phyloP scores from a whole-genome alignment of 2,113 vertebrate genomes.

The Neomonachus schauinslandi region DNA sequence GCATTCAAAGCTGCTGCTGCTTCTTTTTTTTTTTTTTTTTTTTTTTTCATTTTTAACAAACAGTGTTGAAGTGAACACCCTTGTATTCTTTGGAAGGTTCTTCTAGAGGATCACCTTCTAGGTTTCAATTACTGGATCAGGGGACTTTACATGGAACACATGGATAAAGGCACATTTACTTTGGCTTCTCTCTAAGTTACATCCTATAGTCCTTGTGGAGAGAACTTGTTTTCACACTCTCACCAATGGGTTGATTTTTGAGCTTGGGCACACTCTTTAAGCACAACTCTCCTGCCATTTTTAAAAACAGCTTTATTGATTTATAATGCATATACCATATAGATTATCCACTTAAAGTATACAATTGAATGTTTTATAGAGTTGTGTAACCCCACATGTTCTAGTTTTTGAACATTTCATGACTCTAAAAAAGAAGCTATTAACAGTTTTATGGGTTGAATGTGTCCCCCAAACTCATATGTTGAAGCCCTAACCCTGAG shows the following conservation, averaged over 20 bases:
- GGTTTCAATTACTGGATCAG: not conserved
- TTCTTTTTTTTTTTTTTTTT: not conserved
- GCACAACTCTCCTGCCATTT: not conserved
- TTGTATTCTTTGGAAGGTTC: not conserved
- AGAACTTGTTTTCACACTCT: not conserved
- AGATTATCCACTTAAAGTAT: not conserved
- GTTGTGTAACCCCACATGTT: not conserved
- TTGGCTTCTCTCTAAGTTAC: not conserved
- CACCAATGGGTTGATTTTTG: not conserved
- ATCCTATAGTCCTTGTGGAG: not conserved
- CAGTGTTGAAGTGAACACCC: not conserved
- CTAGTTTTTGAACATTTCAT: slow-evolving; percentile 1
- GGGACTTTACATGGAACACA: not conserved
- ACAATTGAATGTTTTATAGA: not conserved
- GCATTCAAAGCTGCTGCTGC: not conserved
- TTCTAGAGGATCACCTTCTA: not conserved
- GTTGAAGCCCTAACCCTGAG: not conserved
- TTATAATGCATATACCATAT: not conserved
- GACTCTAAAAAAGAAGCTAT: slow-evolving; percentile 7
- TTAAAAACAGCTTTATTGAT: not conserved
- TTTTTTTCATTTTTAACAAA: not conserved
- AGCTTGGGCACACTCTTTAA: slow-evolving; percentile 15
- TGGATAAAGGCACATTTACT: not conserved
- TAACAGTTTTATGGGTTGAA: not conserved
- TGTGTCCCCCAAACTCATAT: not conserved